Percentiles rank a stretch among this genome's conserved stretches.
phyloP scores from a whole-genome alignment of 2,797 vertebrate species.

The Merluccius polli region DNA sequence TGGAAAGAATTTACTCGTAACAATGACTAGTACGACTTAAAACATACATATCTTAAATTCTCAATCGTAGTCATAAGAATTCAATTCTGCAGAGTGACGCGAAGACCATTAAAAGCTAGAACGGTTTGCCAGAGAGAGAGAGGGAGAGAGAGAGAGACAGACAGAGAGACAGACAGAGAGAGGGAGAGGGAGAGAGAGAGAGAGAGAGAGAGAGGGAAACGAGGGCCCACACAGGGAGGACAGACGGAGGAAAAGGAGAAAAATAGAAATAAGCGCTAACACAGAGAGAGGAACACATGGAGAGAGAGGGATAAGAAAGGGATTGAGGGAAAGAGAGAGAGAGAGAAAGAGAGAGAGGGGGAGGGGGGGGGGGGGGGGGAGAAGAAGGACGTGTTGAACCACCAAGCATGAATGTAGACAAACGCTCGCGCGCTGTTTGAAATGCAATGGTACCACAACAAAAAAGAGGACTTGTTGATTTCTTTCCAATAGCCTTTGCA shows the following conservation, averaged over 20 bases:
- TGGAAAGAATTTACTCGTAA: too few relatives aligned
- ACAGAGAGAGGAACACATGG: not conserved
- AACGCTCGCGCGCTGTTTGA: constrained; percentile 33
- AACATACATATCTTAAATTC: too few relatives aligned
- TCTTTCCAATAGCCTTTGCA: constrained; percentile 50
- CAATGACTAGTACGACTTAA: too few relatives aligned
- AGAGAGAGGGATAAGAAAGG: not conserved
- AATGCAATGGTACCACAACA: constrained; percentile 45
- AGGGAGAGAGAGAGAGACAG: not conserved
- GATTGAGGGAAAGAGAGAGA: not conserved
- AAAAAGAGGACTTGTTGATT: constrained; percentile 52
- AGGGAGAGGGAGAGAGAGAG: not conserved
- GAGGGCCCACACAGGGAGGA: constrained; percentile 5
- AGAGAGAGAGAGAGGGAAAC: not conserved
- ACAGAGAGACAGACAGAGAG: constrained; percentile 1
- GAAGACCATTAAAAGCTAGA: too few relatives aligned
- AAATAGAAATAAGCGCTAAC: constrained; percentile 22
- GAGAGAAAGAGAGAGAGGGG: not conserved
- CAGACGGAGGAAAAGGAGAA: constrained; percentile 21
- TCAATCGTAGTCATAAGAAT: too few relatives aligned
- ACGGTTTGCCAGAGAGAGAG: constrained; percentile 16
- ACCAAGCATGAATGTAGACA: constrained; percentile 25
- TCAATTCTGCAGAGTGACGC: too few relatives aligned
- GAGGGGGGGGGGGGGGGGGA: not conserved
- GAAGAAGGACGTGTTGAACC: too few relatives aligned